Evolutionary conservation across 1,140 invertebrate species (phyloP).

Genomic region (Agrilus planipennis): DNA sequence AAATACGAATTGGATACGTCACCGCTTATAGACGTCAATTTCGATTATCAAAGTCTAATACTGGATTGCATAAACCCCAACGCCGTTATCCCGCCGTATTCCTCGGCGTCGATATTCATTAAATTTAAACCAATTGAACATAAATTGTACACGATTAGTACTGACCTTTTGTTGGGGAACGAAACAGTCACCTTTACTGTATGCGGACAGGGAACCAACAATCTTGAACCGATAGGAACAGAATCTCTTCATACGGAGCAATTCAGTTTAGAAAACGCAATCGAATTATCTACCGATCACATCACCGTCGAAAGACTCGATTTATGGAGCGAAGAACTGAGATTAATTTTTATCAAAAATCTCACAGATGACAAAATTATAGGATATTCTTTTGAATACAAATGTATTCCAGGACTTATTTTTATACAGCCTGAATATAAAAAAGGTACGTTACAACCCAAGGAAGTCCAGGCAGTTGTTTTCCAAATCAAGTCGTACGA

Average conservation of each 20-base stretch:
- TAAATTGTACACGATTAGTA: slow-evolving; percentile 12
- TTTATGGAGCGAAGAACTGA: slow-evolving; percentile 13
- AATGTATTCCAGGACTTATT: slow-evolving; percentile 5
- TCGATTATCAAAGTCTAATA: slow-evolving; percentile 12
- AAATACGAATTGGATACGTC: slow-evolving; percentile 11
- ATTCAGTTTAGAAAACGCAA: neutral
- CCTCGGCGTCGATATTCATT: slow-evolving; percentile 12
- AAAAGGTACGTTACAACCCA: slow-evolving; percentile 15
- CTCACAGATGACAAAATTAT: slow-evolving; percentile 13
- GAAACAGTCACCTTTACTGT: neutral
- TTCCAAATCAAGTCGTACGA: slow-evolving; percentile 14
- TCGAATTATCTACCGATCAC: slow-evolving; percentile 14
- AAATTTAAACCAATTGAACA: slow-evolving; percentile 20
- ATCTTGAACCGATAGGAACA: too few relatives aligned
- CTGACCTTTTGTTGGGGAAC: neutral
- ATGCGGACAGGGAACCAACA: too few relatives aligned
- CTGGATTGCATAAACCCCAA: slow-evolving; percentile 18
- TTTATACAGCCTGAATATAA: neutral
- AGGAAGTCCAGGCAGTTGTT: slow-evolving; percentile 9
- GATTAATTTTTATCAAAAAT: slow-evolving; percentile 20
- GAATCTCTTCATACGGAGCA: neutral
- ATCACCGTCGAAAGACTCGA: slow-evolving; percentile 13
- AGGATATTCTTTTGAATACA: slow-evolving; percentile 11
- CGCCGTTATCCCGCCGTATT: slow-evolving; percentile 10
- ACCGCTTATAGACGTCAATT: slow-evolving; percentile 10